These are phyloP conservation scores for Cheilosia vernalis DNA, from an alignment of 2,888 invertebrate species.

Conservation along the genomic window DNA sequence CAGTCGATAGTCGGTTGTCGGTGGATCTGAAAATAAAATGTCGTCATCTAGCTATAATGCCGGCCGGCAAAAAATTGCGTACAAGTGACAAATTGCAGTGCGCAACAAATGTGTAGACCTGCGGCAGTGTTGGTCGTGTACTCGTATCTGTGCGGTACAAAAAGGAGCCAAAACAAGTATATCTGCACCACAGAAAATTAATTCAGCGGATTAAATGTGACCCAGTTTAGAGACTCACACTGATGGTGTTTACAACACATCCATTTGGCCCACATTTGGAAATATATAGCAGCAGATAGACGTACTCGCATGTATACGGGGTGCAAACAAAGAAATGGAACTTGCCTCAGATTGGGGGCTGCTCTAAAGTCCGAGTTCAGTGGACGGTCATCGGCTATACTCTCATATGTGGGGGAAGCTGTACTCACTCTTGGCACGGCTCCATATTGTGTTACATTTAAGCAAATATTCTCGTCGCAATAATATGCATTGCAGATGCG, in stretches of 20 bases:
- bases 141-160: conserved; percentile 26
- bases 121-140: conserved; percentile 3
- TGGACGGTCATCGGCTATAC: conserved; percentile 2
- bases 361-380: conserved; percentile 32
- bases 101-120: conserved; percentile 41
- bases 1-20: no score
- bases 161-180: conserved; percentile 44
- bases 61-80: conserved; percentile 65
- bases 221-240: conserved; percentile 50
- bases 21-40: conserved; percentile 38
- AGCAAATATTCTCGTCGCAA: conserved; percentile 4
- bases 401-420: conserved; percentile 27
- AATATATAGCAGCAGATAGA: neutral
- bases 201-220: conserved; percentile 70
- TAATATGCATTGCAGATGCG: conserved; percentile 58
- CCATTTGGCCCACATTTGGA: conserved; percentile 55
- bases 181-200: conserved; percentile 48
- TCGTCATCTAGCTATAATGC: conserved; percentile 47
- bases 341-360: conserved; percentile 35
- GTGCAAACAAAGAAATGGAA: conserved; percentile 37
- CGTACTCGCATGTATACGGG: neutral
- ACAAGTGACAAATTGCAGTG: conserved; percentile 56
- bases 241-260: conserved; percentile 61
- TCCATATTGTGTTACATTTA: conserved; percentile 36
- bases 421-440: conserved; percentile 46